Base-by-base conservation (phyloP, 2,888 invertebrate genomes). In the Agrochola circellaris region DNA sequence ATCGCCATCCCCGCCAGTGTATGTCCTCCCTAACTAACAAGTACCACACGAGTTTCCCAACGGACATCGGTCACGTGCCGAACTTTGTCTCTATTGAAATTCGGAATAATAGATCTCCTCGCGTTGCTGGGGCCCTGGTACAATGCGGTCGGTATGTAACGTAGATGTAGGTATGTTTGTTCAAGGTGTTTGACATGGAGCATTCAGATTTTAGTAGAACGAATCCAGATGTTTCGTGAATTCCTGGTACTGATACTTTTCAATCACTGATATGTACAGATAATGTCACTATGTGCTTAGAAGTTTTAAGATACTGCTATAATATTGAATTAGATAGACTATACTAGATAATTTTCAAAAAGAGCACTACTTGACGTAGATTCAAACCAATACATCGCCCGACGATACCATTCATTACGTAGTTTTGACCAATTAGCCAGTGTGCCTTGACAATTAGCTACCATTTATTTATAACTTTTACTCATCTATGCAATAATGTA, bases 71-170 rank as follows among this genome's bases (percentile, higher is more conserved):
- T 83, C 89, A 87, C 86, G 87, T 84, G 67, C 73, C 81, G 68
- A 87, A 87, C 82, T 87, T 88, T 79, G 87, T 84, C 82, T 84
- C 77, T 73, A 85, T 87, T 87, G 77, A 84, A 87, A 84, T 87
- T 88, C 60, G 77, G 87, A 75, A 87, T 88, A 88, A 81, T 88
- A 81, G 72, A 84, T 88, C 77, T 77, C 73, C 68, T 79, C 66
- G 85, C 70, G 60, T 67, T 73, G 26, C 87, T 80, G 85, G 6
- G 58, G 23, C 17, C 80, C 84, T 87, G 69, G 87, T 84, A 87
- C 84, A 71, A 56, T 78, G 70, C 54, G 58, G 61, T 66, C 8
- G 48, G 30, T 51, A 45, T 54, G 20, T 73, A 71, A 76, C 34
- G 42, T 76, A 72, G 38, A 54, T 73, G 26, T 70, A 64, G 42